Evolutionary conservation across 1,140 invertebrate species (phyloP).

Genomic region (Temnothorax nylanderi): DNA sequence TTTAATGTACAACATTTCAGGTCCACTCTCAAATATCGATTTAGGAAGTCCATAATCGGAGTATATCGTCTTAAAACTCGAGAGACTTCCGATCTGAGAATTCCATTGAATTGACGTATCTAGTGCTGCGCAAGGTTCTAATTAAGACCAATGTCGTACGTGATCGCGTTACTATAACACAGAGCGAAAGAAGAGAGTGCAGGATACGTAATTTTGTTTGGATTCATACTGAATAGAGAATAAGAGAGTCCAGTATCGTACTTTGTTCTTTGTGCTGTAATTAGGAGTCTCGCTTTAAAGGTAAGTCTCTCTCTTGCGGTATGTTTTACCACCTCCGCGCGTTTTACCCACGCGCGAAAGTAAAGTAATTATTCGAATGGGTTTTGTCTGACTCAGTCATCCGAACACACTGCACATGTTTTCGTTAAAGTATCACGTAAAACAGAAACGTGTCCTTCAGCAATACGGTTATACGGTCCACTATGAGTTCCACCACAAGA

Average conservation of each 20-base stretch:
- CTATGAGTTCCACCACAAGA: background rate
- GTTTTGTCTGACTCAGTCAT: slow-evolving; percentile 9
- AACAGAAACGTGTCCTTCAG: background rate
- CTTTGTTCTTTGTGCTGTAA: slow-evolving; percentile 14
- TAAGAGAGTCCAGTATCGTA: slow-evolving; percentile 17
- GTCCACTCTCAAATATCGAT: background rate
- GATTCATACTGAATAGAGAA: slow-evolving; percentile 47
- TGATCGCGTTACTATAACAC: slow-evolving; percentile 11
- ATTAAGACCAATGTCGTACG: slow-evolving; percentile 28
- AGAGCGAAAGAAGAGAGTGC: background rate
- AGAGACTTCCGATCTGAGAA: background rate
- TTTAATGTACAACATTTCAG: background rate
- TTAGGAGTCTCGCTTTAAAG: slow-evolving; percentile 20
- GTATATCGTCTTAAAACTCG: background rate
- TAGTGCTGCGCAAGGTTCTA: slow-evolving; percentile 3
- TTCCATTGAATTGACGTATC: background rate
- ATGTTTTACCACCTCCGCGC: background rate
- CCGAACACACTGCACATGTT: background rate
- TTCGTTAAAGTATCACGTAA: slow-evolving; percentile 1
- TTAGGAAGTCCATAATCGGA: background rate
- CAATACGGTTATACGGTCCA: background rate
- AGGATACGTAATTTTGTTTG: slow-evolving; percentile 47
- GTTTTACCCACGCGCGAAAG: background rate
- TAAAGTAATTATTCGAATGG: slow-evolving; percentile 33
- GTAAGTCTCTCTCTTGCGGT: background rate